These are phyloP conservation scores for Haliclona indistincta DNA, from an alignment of 37 sponge, comb jelly and placozoan genomes.

Conservation along the genomic window DNA sequence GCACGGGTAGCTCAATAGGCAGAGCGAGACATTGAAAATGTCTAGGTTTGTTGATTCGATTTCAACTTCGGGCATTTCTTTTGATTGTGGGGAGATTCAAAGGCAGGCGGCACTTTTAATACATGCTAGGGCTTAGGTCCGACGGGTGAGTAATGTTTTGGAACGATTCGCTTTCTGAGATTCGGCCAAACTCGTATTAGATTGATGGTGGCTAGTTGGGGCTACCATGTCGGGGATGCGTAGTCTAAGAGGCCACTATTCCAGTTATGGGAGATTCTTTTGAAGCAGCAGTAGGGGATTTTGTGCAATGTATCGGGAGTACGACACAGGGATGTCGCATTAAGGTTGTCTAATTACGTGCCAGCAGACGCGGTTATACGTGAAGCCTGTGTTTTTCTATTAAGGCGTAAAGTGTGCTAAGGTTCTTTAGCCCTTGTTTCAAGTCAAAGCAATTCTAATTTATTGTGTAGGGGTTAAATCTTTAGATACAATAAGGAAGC, in stretches of 20 bases:
- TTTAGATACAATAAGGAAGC: slow-evolving; percentile 69
- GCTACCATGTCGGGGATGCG: slow-evolving; percentile 62
- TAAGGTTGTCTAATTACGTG: slow-evolving; percentile 81
- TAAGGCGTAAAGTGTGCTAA: slow-evolving; percentile 86
- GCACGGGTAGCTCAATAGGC: slow-evolving; percentile 67
- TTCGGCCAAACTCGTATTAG: not conserved
- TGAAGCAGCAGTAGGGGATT: slow-evolving; percentile 86
- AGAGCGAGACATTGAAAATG: slow-evolving; percentile 76
- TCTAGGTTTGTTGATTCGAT: slow-evolving; percentile 61
- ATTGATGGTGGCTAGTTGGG: slow-evolving; percentile 2
- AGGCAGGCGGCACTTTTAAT: slow-evolving; percentile 76
- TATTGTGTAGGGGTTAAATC: slow-evolving; percentile 82
- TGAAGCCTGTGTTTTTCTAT: slow-evolving; percentile 70
- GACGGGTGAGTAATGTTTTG: slow-evolving; percentile 70
- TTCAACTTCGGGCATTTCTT: slow-evolving; percentile 54
- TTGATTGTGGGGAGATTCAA: slow-evolving; percentile 78
- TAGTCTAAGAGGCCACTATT: slow-evolving; percentile 82
- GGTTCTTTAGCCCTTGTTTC: slow-evolving; percentile 11
- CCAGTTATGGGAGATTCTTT: slow-evolving; percentile 71
- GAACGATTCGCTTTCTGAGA: slow-evolving; percentile 22
- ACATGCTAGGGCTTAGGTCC: slow-evolving; percentile 64
- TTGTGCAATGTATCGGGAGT: slow-evolving; percentile 92
- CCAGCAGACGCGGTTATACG: slow-evolving; percentile 92
- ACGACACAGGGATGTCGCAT: slow-evolving; percentile 86
- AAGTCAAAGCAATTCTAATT: slow-evolving; percentile 52